Conservation (phyloP, 2,888 invertebrate genomes). For the Eupithecia exiguata region DNA sequence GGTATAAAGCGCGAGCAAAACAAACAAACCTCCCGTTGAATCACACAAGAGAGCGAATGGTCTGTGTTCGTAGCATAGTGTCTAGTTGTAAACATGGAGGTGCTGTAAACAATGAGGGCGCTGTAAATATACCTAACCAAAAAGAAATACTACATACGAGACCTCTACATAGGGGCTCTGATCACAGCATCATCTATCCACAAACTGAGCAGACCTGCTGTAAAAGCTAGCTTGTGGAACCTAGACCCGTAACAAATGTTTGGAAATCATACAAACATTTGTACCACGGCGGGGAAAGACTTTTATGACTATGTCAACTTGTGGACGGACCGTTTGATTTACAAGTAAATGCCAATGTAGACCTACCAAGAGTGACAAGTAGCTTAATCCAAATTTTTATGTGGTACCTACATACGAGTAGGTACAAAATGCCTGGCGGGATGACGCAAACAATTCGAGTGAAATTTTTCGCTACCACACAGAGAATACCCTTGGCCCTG, state of each 20-base stretch:
- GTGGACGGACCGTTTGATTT: too few relatives aligned
- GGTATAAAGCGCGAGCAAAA: background rate
- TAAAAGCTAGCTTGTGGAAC: background rate
- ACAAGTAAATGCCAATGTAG: too few relatives aligned
- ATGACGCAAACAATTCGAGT: too few relatives aligned
- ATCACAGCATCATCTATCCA: background rate
- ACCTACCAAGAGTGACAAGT: too few relatives aligned
- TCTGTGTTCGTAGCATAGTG: background rate
- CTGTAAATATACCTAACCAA: background rate
- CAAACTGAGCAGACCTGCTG: background rate
- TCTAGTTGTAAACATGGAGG: background rate
- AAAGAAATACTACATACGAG: background rate
- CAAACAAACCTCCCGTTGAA: background rate
- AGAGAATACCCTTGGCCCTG: background rate
- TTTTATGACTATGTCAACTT: too few relatives aligned
- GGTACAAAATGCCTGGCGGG: too few relatives aligned
- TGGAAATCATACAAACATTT: background rate
- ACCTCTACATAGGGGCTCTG: background rate
- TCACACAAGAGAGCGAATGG: background rate
- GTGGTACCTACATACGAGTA: too few relatives aligned
- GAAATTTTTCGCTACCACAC: background rate
- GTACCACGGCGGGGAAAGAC: too few relatives aligned
- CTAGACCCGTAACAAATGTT: background rate
- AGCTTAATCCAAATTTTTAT: too few relatives aligned
- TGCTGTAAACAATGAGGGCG: background rate